A percentile compares a stretch with the other conserved stretches of the same genome.
Evolutionary conservation across 2,113 vertebrate genomes (phyloP).

Genomic region (Chrysemys picta): DNA sequence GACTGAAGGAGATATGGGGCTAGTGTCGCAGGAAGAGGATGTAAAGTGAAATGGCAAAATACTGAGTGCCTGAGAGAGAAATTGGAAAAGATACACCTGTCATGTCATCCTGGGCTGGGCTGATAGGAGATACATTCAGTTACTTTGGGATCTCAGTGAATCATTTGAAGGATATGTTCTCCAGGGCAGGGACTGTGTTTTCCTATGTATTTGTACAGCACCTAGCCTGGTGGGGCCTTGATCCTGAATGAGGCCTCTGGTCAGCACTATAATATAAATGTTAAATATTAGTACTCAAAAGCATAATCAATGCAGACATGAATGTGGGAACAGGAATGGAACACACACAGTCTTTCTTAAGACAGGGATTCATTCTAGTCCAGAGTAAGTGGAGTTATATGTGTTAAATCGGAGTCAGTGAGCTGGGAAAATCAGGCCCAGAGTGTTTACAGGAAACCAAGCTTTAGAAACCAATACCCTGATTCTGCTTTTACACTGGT

Average conservation of each 20-base stretch:
- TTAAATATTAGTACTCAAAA: background rate
- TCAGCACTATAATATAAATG: background rate
- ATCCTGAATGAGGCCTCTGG: background rate
- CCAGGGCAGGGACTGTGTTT: background rate
- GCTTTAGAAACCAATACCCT: background rate
- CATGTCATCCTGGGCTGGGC: background rate
- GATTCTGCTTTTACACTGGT: background rate
- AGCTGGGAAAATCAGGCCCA: background rate
- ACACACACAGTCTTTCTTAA: background rate
- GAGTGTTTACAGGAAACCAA: background rate
- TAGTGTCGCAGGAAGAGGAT: background rate
- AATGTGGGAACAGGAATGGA: background rate
- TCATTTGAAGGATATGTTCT: background rate
- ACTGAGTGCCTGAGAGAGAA: background rate
- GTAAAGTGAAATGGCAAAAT: background rate
- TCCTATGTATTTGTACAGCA: background rate
- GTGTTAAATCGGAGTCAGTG: background rate
- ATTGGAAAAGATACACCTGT: background rate
- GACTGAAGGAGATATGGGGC: background rate
- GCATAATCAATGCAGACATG: background rate
- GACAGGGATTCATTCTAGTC: background rate
- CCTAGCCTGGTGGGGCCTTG: background rate
- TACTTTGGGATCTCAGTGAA: background rate
- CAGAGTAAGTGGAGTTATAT: background rate
- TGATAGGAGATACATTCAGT: background rate